A percentile compares a stretch with the other conserved stretches of the same genome.
phyloP scores from a whole-genome alignment of 92 coral and sea anemone species.

The Ricordea florida region DNA sequence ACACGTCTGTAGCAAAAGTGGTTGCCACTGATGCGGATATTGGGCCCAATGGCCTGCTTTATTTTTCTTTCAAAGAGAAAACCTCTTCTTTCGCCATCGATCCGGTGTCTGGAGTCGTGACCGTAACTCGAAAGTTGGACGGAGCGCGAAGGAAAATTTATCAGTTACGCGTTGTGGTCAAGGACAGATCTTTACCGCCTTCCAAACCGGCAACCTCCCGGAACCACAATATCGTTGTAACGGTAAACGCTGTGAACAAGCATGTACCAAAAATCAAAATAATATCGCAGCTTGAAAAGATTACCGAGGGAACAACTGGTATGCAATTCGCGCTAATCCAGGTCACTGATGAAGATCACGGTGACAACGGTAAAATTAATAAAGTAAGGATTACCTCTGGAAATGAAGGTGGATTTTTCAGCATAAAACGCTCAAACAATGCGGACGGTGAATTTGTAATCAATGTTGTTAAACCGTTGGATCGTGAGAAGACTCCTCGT shows the following conservation, averaged over 20 bases:
- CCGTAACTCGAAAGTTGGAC: conserved; percentile 71
- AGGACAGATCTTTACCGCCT: conserved; percentile 66
- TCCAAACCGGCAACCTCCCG: conserved; percentile 47
- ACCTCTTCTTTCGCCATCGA: conserved; percentile 79
- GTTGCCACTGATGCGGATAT: conserved; percentile 79
- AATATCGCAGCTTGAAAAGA: conserved; percentile 47
- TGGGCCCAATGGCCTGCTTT: conserved; percentile 82
- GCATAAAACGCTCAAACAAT: conserved; percentile 58
- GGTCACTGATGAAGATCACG: conserved; percentile 79
- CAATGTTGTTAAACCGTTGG: conserved; percentile 71
- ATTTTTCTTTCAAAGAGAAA: conserved; percentile 71
- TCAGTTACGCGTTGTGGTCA: conserved; percentile 58
- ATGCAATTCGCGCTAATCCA: conserved; percentile 66
- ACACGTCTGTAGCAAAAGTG: conserved; percentile 75
- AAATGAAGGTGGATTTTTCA: conserved; percentile 62
- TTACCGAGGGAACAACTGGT: conserved; percentile 52
- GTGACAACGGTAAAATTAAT: conserved; percentile 81
- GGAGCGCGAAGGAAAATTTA: conserved; percentile 36
- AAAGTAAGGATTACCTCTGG: conserved; percentile 79
- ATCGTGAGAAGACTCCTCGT: conserved; percentile 55
- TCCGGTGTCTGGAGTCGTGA: conserved; percentile 83
- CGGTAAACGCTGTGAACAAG: conserved; percentile 74
- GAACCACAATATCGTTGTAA: conserved; percentile 62
- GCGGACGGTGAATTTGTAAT: conserved; percentile 51
- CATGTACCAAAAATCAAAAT: conserved; percentile 75